A percentile compares a stretch with the other conserved stretches of the same genome.
Conservation (phyloP, 2,113 vertebrate species). For the Penelope pileata region DNA sequence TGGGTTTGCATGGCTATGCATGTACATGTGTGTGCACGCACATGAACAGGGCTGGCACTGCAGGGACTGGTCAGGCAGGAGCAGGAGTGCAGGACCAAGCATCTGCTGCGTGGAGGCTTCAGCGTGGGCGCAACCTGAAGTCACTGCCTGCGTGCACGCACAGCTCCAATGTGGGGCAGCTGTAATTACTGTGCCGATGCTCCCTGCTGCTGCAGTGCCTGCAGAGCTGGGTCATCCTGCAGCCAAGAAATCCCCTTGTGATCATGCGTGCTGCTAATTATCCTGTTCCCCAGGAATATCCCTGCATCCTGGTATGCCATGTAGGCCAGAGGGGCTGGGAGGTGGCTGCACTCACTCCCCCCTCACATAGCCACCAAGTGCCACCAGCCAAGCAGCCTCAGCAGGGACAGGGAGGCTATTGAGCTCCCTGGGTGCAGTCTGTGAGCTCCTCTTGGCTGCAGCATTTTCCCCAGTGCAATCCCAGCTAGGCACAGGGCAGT, state of each 20-base stretch:
- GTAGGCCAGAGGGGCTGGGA: fast-evolving
- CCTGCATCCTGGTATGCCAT: not conserved
- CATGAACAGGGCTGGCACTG: not conserved
- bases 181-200: not conserved
- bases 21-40: not conserved
- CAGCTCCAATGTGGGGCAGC: not conserved
- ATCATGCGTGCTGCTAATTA: not conserved
- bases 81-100: not conserved
- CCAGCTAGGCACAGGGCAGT: fast-evolving
- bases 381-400: not conserved
- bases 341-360: not conserved
- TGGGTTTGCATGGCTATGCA: not conserved
- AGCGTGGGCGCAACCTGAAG: not conserved
- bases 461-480: not conserved
- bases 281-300: not conserved
- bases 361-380: not conserved
- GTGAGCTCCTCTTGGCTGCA: not conserved
- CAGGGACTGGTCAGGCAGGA: not conserved
- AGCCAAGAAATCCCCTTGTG: not conserved
- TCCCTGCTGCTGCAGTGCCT: not conserved
- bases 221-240: not conserved
- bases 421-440: not conserved
- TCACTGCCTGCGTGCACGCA: not conserved
- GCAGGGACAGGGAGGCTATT: not conserved
- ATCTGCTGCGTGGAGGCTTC: no score